A percentile compares a stretch with the other conserved stretches of the same genome.
These are phyloP conservation scores for Heliothis virescens DNA, from an alignment of 1,140 invertebrate species.

Conservation along the genomic window DNA sequence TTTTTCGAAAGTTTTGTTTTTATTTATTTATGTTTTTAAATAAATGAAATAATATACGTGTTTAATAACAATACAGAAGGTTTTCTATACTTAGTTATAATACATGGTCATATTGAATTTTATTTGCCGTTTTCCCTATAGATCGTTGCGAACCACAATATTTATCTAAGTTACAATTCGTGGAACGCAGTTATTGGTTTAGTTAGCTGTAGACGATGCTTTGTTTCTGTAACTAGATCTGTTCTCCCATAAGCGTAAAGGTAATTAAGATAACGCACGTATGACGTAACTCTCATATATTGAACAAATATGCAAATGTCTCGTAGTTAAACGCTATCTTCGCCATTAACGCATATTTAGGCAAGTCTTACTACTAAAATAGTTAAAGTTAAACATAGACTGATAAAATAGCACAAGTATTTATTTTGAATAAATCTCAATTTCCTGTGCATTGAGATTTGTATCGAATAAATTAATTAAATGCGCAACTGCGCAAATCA, in stretches of 20 bases:
- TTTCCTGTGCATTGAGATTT: conserved; percentile 9
- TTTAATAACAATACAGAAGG: not conserved
- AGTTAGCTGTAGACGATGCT: not conserved
- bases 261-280: conserved; percentile 39
- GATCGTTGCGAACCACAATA: not conserved
- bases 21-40: conserved; percentile 2
- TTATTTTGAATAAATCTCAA: conserved; percentile 18
- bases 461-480: not conserved
- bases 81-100: no score
- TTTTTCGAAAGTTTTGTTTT: not conserved
- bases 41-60: not conserved
- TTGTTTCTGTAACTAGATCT: conserved; percentile 29
- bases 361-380: not conserved
- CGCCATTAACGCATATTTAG: conserved; percentile 36
- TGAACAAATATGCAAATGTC: conserved; percentile 44
- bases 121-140: not conserved
- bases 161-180: not conserved
- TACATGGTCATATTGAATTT: not conserved
- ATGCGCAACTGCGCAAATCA: conserved; percentile 10
- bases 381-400: not conserved
- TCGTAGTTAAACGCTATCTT: conserved; percentile 16
- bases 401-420: not conserved
- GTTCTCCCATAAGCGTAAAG: conserved; percentile 8
- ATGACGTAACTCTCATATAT: conserved; percentile 26
- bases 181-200: not conserved